Evolutionary conservation across 2,888 invertebrate species (phyloP).

Genomic region (Athetis lepigone): DNA sequence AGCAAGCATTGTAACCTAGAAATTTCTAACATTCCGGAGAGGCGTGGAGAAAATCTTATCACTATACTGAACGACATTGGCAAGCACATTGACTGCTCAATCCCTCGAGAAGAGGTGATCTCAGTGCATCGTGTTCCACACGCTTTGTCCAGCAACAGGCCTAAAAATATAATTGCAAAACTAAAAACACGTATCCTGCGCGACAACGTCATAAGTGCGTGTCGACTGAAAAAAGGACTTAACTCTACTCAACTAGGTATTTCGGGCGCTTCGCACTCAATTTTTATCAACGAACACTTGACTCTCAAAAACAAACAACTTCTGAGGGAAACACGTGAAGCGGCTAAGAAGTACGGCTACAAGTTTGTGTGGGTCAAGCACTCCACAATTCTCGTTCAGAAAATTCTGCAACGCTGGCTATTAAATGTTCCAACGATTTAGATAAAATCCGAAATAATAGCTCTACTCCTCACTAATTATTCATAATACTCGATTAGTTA

Average conservation of each 20-base stretch:
- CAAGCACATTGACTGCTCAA: slow-evolving; percentile 4
- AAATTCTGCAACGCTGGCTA: no score
- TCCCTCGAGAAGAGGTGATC: slow-evolving; percentile 2
- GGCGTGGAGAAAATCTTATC: neutral
- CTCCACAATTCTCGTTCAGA: no score
- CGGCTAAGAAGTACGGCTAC: no score
- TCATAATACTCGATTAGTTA: no score
- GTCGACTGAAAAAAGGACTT: slow-evolving; percentile 12
- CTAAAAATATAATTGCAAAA: slow-evolving; percentile 23
- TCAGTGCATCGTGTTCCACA: slow-evolving; percentile 18
- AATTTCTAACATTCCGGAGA: neutral
- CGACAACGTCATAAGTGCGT: slow-evolving; percentile 15
- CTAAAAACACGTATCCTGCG: slow-evolving; percentile 5
- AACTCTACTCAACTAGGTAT: slow-evolving; percentile 7
- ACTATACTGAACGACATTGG: neutral
- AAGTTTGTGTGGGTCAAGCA: no score
- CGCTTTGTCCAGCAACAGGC: neutral
- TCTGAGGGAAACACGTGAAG: slow-evolving; percentile 11
- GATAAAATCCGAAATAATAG: no score
- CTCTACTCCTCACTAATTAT: no score
- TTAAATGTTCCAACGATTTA: no score
- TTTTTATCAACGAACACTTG: slow-evolving; percentile 16
- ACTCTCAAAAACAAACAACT: slow-evolving; percentile 18
- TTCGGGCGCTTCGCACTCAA: neutral
- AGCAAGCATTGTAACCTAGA: no score